Base-by-base conservation (phyloP, 1,140 invertebrate species). In the Acromyrmex heyeri region DNA sequence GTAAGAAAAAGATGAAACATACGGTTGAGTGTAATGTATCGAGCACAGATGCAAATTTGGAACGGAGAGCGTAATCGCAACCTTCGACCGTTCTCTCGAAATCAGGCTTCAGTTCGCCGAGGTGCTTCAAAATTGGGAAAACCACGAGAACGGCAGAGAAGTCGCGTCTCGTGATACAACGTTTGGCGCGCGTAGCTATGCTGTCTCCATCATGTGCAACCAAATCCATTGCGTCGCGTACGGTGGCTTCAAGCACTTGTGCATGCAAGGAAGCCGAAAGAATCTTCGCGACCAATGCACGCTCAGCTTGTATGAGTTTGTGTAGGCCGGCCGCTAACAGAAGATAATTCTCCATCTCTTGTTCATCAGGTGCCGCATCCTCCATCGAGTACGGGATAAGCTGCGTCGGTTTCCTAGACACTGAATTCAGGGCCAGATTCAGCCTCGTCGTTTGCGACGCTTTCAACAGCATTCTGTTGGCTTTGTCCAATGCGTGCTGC, bases 321-420 rank as follows among this genome's bases (percentile, higher is more conserved):
- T 98, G 97, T n/a, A 99, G 95, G 8, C 97, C 98, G 50, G 98
- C 97, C 0, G 99, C 97, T 89, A 98, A 96, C n/a, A 97, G 96
- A 77, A 99, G 95, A 94, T 98, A 99, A 91, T 98, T 97, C 91
- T 98, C 98, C 96, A 98, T 97, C 94, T 99, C 98, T 93, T 97
- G 97, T 94, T 98, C 98, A 75, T 97, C 97, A 50, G 94, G 95
- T n/a, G 95, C 95, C 38, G 94, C 92, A 55, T 95, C 95, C 38
- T 95, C 95, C 14, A 92, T 90, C 3, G 88, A 88, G 57, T 92
- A 91, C 50, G 87, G 87, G 12, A 92, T 93, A 6, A 92, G 88
- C 50, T 93, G 92, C 6, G 90, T 48, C 3, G 95, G 93, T 88
- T 95, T 95, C 12, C 95, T 93, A 3, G 95, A 94, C 1, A 93